phyloP scores from a whole-genome alignment of 2,113 vertebrate genomes.

The Zosterops hypoxanthus region DNA sequence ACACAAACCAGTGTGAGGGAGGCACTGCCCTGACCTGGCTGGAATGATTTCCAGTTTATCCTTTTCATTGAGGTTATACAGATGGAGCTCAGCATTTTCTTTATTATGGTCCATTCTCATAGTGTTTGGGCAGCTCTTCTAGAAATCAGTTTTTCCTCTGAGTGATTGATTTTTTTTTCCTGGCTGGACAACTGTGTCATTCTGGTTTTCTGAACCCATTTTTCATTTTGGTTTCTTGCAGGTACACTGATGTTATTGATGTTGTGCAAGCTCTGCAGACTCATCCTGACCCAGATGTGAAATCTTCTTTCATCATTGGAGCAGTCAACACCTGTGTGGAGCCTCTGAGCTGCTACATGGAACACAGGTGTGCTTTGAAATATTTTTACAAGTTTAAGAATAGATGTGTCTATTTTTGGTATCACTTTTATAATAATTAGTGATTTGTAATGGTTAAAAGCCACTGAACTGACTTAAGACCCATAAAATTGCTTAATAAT shows the following conservation, averaged over 20 bases:
- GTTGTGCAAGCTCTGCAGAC: constrained; percentile 89
- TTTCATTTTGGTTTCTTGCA: constrained; percentile 28
- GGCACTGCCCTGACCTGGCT: neutral
- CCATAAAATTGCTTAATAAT: neutral
- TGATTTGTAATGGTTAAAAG: neutral
- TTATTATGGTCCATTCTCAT: neutral
- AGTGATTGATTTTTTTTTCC: neutral
- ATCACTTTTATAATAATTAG: neutral
- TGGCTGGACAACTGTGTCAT: neutral
- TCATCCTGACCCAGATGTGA: constrained; percentile 87
- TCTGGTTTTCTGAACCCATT: neutral
- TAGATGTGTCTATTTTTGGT: neutral
- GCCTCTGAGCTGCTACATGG: constrained; percentile 89
- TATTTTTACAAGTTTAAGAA: neutral
- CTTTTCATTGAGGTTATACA: neutral
- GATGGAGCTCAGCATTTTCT: neutral
- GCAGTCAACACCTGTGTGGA: constrained; percentile 88
- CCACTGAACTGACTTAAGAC: neutral
- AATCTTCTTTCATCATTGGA: constrained; percentile 82
- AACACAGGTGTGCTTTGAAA: constrained; percentile 82
- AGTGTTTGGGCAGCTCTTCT: neutral
- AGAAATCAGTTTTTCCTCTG: neutral
- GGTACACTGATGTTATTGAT: constrained; percentile 91
- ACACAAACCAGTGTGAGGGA: neutral
- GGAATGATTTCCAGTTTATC: neutral